These are phyloP conservation scores for Lutjanus erythropterus DNA, from an alignment of 2,113 vertebrate species.

Conservation along the genomic window DNA sequence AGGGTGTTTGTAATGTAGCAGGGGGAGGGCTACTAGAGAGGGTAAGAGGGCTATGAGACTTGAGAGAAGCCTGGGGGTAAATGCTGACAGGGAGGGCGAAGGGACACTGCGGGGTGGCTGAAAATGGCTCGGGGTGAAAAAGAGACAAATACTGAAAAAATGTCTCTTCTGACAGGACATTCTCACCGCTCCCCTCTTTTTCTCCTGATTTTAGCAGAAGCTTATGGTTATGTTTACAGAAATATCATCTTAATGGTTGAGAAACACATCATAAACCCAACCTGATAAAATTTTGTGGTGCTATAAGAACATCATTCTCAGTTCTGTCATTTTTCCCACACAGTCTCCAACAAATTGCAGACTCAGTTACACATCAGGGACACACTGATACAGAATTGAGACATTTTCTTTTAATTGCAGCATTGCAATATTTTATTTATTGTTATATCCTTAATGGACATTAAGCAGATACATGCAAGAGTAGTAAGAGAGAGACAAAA, in stretches of 20 bases:
- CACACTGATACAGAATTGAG: too few species aligned
- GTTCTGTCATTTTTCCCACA: too few species aligned
- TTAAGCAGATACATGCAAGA: background rate
- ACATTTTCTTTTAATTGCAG: too few species aligned
- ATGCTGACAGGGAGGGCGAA: slow-evolving; percentile 38
- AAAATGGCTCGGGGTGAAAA: slow-evolving; percentile 46
- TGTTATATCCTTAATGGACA: too few species aligned
- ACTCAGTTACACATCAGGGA: too few species aligned
- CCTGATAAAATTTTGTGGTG: too few species aligned
- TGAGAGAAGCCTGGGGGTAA: slow-evolving; percentile 47
- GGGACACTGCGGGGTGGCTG: slow-evolving; percentile 60
- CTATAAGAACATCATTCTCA: too few species aligned
- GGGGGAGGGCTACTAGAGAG: slow-evolving; percentile 13
- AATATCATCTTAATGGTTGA: too few species aligned
- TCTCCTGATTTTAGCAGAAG: background rate
- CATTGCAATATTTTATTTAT: too few species aligned
- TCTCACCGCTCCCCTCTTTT: background rate
- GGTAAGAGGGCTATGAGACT: slow-evolving; percentile 36
- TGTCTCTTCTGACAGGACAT: background rate
- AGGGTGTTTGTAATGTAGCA: slow-evolving; percentile 44
- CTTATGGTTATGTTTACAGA: background rate
- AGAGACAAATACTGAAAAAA: background rate
- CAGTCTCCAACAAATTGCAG: background rate
- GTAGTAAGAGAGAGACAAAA: background rate
- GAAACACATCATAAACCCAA: too few species aligned